Evolutionary conservation across 2,797 vertebrate species (phyloP), one percentile per base, ranked within the genome.

Genomic region (Myripristis jacobus): DNA sequence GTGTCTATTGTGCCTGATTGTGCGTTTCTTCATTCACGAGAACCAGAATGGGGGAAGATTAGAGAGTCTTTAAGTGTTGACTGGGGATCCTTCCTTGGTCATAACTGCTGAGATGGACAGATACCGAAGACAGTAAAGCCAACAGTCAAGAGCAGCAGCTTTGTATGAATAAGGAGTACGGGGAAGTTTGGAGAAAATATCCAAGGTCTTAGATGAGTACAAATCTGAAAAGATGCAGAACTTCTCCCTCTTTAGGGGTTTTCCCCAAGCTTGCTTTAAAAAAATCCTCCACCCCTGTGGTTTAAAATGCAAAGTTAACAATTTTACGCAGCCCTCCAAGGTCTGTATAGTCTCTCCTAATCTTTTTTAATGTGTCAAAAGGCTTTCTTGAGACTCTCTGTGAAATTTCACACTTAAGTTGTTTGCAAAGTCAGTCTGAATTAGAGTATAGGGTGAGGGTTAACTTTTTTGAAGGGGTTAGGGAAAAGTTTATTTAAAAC

Each of bases 291-390:
- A 80, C 86, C 82, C 85, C 79, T 2, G 70, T 85, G 88, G 90
- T 87, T 92, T 92, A 84, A 91, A 94, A 92, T 94, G 93, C 93
- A 93, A 92, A 93, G 90, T 93, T 91, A 92, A 92, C 91, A 93
- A 90, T 93, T 94, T 93, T 91, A 77, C 79, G 87, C 73, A 70
- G 77, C 79, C 88, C 91, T 91, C 78, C 80, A 77, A 92, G 93
- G 91, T 88, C 80, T 85, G 87, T 89, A 88, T 87, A 92, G 91
- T 93, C 87, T 88, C 87, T 94, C 92, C 89, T 93, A 93, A 94
- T 94, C 92, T 94, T 89, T 91, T 93, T 90, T 92, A 92, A 94
- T 91, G 91, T 93, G 92, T 93, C 92, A 92, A 91, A 93, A 92
- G 87, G 85, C 92, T 91, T 94, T 92, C 90, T 91, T 90, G 82